Evolutionary conservation across 2,797 vertebrate species (phyloP), one percentile per base, ranked within the genome.

Genomic region (Pipistrellus nathusii): DNA sequence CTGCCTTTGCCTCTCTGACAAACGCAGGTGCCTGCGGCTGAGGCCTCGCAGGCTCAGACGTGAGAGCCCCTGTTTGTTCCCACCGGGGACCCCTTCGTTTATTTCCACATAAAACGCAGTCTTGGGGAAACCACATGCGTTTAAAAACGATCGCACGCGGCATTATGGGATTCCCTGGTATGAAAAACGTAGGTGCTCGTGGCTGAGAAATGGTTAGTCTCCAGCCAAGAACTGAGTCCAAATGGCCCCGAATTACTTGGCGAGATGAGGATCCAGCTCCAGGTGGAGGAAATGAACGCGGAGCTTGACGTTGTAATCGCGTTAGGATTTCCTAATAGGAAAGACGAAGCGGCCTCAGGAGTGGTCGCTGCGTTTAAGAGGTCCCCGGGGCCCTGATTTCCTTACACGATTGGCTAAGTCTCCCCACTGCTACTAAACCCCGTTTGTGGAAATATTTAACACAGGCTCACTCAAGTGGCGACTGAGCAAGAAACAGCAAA

Each of bases 391-490:
- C 80, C 1, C 12, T 66, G 21, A 78, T 2, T 4, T 69, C 48
- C 25, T 32, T 51, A 38, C 38, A 55, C 20, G 25, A 35, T 53
- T 81, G 83, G 8, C 55, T 80, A 86, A 48, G 35, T 48, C 38
- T 41, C 6, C 38, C 38, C 38, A 41, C 35, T 92, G 66, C 15
- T 25, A 72, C 75, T 85, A 64, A 85, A 38, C 71, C 75, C 9
- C 27, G 10, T 84, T 85, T 68, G 21, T 12, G 77, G 48, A 88
- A 90, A 91, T 78, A 75, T 41, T 59, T 75, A 83, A 85, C 32
- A 46, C 10, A 92, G 71, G 4, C 32, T 78, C 83, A 32, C 53
- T 57, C 38, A 84, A 71, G 4, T 48, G 53, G 41, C 8, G 71
- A 73, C 62, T 46, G 55, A 72, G 2, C 38, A 75, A 18, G 64